phyloP scores from a whole-genome alignment of 2,888 invertebrate species.

The Gryllus longicercus region DNA sequence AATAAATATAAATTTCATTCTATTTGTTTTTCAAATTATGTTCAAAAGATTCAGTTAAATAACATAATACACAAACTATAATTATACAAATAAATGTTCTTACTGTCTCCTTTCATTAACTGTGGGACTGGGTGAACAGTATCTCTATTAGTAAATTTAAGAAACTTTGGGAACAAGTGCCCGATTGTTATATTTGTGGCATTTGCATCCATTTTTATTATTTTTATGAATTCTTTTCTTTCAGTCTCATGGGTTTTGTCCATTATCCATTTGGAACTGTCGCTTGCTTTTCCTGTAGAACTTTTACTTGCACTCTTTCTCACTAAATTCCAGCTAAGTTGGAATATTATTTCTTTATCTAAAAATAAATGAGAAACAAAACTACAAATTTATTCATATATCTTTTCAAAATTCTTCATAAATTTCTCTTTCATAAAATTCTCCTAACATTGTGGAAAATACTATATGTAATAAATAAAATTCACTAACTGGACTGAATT shows the following conservation, averaged over 20 bases:
- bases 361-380: conserved; percentile 39
- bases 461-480: not conserved
- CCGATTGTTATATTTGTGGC: conserved; percentile 51
- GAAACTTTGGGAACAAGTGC: conserved; percentile 73
- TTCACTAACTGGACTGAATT: conserved; percentile 53
- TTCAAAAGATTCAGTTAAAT: not conserved
- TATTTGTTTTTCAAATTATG: not conserved
- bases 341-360: conserved; percentile 58
- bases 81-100: not conserved
- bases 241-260: conserved; percentile 55
- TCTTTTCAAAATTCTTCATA: conserved; percentile 22
- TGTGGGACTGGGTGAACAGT: conserved; percentile 61
- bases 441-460: not conserved
- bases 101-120: conserved; percentile 52
- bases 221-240: conserved; percentile 58
- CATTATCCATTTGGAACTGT: conserved; percentile 59
- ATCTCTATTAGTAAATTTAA: conserved; percentile 75
- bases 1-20: too few relatives aligned
- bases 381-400: not conserved
- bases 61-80: not conserved
- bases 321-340: conserved; percentile 65
- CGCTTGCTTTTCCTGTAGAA: conserved; percentile 64
- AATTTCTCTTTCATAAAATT: conserved; percentile 18
- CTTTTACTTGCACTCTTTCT: conserved; percentile 70
- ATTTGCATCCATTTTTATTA: conserved; percentile 52